phyloP scores from a whole-genome alignment of 2,797 vertebrate genomes.

The Fistularia tabacaria region DNA sequence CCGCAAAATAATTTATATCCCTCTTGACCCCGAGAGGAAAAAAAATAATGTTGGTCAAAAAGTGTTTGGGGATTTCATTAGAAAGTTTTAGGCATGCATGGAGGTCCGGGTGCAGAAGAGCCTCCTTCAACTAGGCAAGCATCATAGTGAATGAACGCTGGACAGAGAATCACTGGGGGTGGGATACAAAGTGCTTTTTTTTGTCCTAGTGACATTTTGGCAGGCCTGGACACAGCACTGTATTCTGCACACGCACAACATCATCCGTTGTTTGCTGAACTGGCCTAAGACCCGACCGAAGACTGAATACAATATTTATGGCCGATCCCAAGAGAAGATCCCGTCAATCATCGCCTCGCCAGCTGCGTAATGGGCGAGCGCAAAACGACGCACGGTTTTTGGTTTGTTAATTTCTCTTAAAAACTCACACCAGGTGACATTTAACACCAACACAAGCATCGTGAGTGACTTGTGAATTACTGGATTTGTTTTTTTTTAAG shows the following conservation, averaged over 20 bases:
- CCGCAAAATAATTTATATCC: constrained; percentile 34
- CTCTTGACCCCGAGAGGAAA: constrained; percentile 43
- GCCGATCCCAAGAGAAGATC: constrained; percentile 56
- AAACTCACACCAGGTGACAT: too few relatives aligned
- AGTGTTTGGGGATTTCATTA: constrained; percentile 79
- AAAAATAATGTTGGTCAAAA: constrained; percentile 70
- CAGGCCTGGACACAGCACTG: constrained; percentile 54
- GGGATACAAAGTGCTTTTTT: constrained; percentile 68
- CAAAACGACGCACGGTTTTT: background rate
- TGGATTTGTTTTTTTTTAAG: too few relatives aligned
- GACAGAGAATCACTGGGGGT: constrained; percentile 65
- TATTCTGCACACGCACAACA: constrained; percentile 78
- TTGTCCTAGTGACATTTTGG: constrained; percentile 72
- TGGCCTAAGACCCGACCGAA: constrained; percentile 45
- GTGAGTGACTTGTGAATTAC: too few relatives aligned
- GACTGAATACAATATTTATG: constrained; percentile 65
- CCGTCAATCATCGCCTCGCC: constrained; percentile 62
- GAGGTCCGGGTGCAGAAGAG: constrained; percentile 62
- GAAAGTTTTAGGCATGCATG: constrained; percentile 70
- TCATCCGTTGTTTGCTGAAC: constrained; percentile 64
- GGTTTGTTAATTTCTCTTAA: too few relatives aligned
- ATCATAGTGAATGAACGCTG: constrained; percentile 77
- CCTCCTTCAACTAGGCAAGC: constrained; percentile 74
- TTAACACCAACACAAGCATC: too few relatives aligned
- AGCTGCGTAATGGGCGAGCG: constrained; percentile 19